These are phyloP conservation scores for Lepidurus packardi DNA, from an alignment of 1,140 invertebrate species.

Conservation along the genomic window DNA sequence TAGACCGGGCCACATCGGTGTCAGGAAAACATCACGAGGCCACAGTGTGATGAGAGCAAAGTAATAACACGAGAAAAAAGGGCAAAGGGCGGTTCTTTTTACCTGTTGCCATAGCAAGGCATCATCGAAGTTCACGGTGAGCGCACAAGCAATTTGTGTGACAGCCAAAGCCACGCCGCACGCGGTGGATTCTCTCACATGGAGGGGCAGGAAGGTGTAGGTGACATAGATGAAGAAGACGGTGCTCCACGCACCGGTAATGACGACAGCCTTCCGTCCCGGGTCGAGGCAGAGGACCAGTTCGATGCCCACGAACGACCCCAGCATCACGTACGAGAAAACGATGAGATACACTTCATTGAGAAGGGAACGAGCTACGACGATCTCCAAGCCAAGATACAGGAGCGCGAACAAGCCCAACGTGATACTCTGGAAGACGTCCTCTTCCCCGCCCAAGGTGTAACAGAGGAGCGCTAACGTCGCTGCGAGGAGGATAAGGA, in stretches of 20 bases:
- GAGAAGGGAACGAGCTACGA: constrained; percentile 71
- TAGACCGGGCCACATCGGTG: no score
- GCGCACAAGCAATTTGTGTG: constrained; percentile 56
- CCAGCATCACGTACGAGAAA: constrained; percentile 68
- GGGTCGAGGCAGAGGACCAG: constrained; percentile 49
- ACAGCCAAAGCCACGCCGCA: constrained; percentile 61
- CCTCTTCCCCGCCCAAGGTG: constrained; percentile 40
- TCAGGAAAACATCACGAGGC: no score
- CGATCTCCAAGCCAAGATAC: constrained; percentile 60
- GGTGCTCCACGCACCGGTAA: constrained; percentile 58
- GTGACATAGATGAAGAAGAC: constrained; percentile 80
- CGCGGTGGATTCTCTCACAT: constrained; percentile 68
- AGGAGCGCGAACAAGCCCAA: constrained; percentile 44
- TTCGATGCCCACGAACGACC: constrained; percentile 44
- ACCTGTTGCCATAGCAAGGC: constrained; percentile 40
- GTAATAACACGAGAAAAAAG: no score
- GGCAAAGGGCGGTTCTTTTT: constrained; percentile 22
- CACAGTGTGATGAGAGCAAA: no score
- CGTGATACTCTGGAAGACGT: constrained; percentile 39
- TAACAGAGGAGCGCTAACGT: constrained; percentile 51
- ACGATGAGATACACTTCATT: constrained; percentile 79
- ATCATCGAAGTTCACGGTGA: constrained; percentile 33
- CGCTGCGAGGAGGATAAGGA: constrained; percentile 63
- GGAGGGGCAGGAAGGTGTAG: constrained; percentile 77
- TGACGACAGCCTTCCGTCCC: constrained; percentile 38